These are phyloP conservation scores for Portevinia maculata DNA, from an alignment of 2,888 invertebrate genomes.

Conservation along the genomic window DNA sequence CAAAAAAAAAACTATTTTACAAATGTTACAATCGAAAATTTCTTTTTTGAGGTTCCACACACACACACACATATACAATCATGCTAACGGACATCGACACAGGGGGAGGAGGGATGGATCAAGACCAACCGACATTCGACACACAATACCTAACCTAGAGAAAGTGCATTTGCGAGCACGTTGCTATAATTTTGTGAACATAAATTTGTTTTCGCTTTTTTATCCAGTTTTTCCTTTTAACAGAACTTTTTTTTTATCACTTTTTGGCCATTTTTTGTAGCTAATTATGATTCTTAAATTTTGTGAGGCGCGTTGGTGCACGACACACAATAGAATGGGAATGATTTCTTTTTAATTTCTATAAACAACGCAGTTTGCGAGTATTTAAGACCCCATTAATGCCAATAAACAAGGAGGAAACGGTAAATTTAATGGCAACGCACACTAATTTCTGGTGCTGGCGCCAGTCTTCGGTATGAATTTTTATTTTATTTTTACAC, in stretches of 20 bases:
- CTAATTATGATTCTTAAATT: constrained; percentile 34
- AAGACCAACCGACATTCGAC: constrained; percentile 27
- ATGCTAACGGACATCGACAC: background rate
- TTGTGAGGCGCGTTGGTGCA: constrained; percentile 28
- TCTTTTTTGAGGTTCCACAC: constrained; percentile 66
- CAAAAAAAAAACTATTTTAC: constrained; percentile 55
- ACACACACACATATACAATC: background rate
- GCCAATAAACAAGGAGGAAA: background rate
- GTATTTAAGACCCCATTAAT: constrained; percentile 16
- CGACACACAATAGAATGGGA: constrained; percentile 6
- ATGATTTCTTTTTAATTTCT: constrained; percentile 1
- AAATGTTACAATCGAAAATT: constrained; percentile 67
- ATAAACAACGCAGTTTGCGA: constrained; percentile 22
- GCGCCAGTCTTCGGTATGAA: constrained; percentile 24
- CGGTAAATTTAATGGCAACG: background rate
- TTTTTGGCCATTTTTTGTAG: constrained; percentile 36
- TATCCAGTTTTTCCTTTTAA: constrained; percentile 26
- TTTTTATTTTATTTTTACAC: constrained; percentile 12
- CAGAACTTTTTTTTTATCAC: constrained; percentile 8
- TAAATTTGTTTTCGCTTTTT: constrained; percentile 61
- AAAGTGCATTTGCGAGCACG: constrained; percentile 68
- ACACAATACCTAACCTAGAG: constrained; percentile 66
- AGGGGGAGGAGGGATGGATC: background rate
- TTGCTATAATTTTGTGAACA: constrained; percentile 66
- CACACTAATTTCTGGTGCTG: constrained; percentile 19